phyloP scores from a whole-genome alignment of 2,888 invertebrate species.

The Aplocera efformata region DNA sequence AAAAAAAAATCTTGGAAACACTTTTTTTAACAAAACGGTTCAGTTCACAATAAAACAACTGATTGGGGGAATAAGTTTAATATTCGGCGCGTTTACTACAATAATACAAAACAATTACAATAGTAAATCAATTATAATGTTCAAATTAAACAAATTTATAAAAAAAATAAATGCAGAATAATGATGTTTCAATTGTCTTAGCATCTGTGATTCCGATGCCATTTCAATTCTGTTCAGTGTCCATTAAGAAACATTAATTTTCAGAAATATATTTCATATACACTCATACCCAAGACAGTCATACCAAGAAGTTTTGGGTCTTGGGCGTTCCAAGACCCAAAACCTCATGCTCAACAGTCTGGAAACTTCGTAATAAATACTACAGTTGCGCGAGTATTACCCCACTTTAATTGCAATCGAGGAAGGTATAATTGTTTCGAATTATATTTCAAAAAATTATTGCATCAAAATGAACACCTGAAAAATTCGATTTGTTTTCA shows the following conservation, averaged over 20 bases:
- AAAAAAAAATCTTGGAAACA: no score
- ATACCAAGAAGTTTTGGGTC: no score
- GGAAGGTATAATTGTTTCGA: no score
- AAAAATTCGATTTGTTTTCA: no score
- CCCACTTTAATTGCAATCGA: no score
- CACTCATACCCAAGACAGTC: not conserved
- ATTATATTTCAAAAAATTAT: no score
- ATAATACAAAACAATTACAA: conserved; percentile 12
- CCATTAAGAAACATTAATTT: not conserved
- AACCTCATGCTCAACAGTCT: no score
- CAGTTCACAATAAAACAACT: conserved; percentile 19
- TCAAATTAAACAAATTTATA: conserved; percentile 12
- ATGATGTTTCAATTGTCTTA: conserved; percentile 3
- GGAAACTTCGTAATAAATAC: no score
- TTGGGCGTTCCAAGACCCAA: no score
- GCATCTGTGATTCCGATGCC: conserved; percentile 18
- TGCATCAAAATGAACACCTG: no score
- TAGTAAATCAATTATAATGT: conserved; percentile 2
- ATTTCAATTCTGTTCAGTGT: not conserved
- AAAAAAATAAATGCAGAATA: conserved; percentile 22
- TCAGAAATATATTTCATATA: not conserved
- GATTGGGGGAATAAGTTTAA: conserved; percentile 12
- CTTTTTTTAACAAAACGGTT: no score
- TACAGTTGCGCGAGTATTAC: no score
- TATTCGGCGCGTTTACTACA: conserved; percentile 17